Base-by-base conservation (phyloP, 2,113 vertebrate species). In the Solea senegalensis region DNA sequence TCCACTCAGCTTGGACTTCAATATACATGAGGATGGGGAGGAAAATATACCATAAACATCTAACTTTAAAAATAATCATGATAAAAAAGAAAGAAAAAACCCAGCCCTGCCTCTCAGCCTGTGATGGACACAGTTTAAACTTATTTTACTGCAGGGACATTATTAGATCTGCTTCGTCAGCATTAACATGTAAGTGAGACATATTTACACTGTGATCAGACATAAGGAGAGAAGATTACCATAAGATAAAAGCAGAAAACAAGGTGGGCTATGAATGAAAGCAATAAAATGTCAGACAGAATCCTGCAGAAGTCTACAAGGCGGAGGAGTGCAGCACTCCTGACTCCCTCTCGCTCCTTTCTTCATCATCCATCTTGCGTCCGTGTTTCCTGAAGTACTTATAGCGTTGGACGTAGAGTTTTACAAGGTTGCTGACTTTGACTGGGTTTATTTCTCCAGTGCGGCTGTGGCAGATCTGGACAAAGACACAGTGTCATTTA, bases 371-470 rank as follows among this genome's bases (percentile, higher is more conserved):
- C 73, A 96, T 95, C 74, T 94, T 95, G 71, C 95, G 95, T 14
- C 95, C 95, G 0, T 96, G 96, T 91, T 97, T 96, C 90, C 96
- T 92, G 84, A 97, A 96, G 84, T 97, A 97, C 80, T 95, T 97
- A 94, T 97, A 98, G 55, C 96, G 93, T 86, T 98, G 96, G 48
- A 98, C 96, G 11, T 98, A 98, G 26, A 96, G 94, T 74, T 95
- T 95, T 2, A 98, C 95, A 34, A 98, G 87, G 93, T 96, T 96
- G 90, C 94, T 95, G 81, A 98, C 96, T 89, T 97, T 98, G 45
- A 98, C 95, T 0, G 96, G 96, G 86, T 97, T 98, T 88, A 98
- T 98, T 88, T 98, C 96, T 26, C 96, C 96, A 0, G 95, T 98
- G 50, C 95, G 95, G 89, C 96, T 98, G 91, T 98, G 96, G 88